Conservation (phyloP, 2,113 vertebrate genomes). For the Pseudorectes ferrugineus region DNA sequence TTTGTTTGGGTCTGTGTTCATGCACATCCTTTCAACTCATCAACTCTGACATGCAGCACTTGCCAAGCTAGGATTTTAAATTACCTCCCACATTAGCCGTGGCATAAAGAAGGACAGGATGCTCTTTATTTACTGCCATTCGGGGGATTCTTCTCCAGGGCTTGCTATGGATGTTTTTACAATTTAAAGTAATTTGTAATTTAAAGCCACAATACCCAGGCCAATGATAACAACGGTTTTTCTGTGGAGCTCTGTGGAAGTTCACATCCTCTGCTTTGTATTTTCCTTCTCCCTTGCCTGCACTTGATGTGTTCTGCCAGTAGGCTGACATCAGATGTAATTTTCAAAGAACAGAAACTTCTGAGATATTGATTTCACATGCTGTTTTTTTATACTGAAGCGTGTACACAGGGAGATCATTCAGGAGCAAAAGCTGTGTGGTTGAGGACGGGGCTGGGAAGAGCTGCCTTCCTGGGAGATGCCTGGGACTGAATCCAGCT, state of each 20-base stretch:
- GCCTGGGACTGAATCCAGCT: background rate
- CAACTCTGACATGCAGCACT: background rate
- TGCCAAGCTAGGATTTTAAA: background rate
- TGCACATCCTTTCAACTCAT: background rate
- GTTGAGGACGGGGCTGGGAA: background rate
- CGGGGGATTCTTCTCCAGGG: background rate
- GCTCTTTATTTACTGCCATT: constrained; percentile 22
- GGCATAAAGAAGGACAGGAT: constrained; percentile 12
- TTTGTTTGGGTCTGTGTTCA: background rate
- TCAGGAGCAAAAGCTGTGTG: background rate
- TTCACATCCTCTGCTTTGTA: background rate
- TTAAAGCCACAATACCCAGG: constrained; percentile 4
- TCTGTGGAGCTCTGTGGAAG: background rate
- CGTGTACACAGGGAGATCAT: background rate
- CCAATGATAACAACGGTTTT: background rate
- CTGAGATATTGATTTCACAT: background rate
- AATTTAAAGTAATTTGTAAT: constrained; percentile 23
- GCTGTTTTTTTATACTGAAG: background rate
- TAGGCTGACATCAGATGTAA: background rate
- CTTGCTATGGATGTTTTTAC: constrained; percentile 5
- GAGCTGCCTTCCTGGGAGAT: background rate
- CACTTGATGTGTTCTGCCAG: background rate
- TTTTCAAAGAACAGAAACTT: constrained; percentile 16
- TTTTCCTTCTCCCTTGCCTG: background rate
- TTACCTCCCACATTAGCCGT: background rate